Evolutionary conservation across 2,797 vertebrate species (phyloP), one percentile per base, ranked within the genome.

Genomic region (Crypturellus tataupa): DNA sequence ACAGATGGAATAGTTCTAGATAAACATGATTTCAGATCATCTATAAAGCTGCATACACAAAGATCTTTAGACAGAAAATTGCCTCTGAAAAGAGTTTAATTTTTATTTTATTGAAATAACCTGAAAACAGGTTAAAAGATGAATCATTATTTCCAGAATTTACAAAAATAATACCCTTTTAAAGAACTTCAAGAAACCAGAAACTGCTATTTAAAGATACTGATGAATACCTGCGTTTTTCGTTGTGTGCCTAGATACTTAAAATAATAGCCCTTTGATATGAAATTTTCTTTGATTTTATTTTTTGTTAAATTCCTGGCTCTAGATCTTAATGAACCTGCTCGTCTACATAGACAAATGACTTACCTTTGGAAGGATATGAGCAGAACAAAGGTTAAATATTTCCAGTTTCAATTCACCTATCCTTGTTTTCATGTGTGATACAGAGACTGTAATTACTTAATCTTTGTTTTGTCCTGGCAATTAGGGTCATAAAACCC

Each of bases 1-100:
- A 44, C 31, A 88, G 71, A 3, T 31, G 16, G 13, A 53, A 76
- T 40, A 76, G 44, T 75, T 93, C 80, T 60, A 84, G 56, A 91
- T 7, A 62, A 75, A 62, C 51, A 21, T 60, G 33, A 68, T 44
- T 62, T n/a, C 42, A 87, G 19, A 62, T n/a, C 58, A 40, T 51
- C 55, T 20, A 87, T 39, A 39, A 70, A 91, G 40, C 8, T 10
- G 82, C n/a, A 53, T 4, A 63, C 6, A 80, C 27, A 80, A 55
- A 81, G 8, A 58, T 7, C 51, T 37, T 15, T 70, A 80, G 56
- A 79, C 40, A 67, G 63, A 56, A 80, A 72, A 40, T 42, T 3
- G 11, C 70, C 58, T 75, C n/a, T 62, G 11, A 55, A 63, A 73
- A 81, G 6, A 64, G 3, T 8, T 42, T 33, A 35, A 12, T 40